These are phyloP conservation scores for Vanessa cardui DNA, from an alignment of 2,888 invertebrate genomes.

Conservation along the genomic window DNA sequence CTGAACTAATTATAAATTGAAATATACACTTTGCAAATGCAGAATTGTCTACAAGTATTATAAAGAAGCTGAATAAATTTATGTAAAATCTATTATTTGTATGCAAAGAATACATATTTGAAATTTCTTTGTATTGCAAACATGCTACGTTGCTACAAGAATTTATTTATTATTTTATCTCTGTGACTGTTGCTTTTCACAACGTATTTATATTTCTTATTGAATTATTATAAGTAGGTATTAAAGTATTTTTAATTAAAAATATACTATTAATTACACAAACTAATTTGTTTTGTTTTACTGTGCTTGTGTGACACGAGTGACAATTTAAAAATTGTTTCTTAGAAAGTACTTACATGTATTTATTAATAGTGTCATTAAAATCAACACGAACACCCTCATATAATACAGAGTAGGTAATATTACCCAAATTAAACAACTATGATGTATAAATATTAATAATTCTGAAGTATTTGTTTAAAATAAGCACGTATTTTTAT, in stretches of 20 bases:
- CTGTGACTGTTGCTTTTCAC: background rate
- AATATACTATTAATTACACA: too few species aligned
- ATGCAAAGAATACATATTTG: background rate
- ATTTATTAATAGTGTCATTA: too few species aligned
- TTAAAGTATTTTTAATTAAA: too few species aligned
- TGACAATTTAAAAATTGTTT: too few species aligned
- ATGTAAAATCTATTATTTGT: constrained; percentile 8
- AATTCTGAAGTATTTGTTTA: constrained; percentile 29
- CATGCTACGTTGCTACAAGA: background rate
- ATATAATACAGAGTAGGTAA: background rate
- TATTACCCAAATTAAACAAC: background rate
- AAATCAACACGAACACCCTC: background rate
- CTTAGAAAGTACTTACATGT: too few species aligned
- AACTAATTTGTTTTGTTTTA: too few species aligned
- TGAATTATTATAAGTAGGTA: too few species aligned
- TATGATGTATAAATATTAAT: constrained; percentile 13
- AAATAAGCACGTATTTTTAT: constrained; percentile 54
- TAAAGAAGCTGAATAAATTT: background rate
- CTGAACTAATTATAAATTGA: background rate
- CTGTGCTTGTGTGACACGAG: too few species aligned
- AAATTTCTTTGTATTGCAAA: background rate
- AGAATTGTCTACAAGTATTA: background rate
- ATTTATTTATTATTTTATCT: background rate
- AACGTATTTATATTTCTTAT: too few species aligned
- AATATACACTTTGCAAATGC: background rate